Evolutionary conservation across 1,140 invertebrate genomes (phyloP), one percentile per base, ranked within the genome.

Genomic region (Platorchestia sp.): DNA sequence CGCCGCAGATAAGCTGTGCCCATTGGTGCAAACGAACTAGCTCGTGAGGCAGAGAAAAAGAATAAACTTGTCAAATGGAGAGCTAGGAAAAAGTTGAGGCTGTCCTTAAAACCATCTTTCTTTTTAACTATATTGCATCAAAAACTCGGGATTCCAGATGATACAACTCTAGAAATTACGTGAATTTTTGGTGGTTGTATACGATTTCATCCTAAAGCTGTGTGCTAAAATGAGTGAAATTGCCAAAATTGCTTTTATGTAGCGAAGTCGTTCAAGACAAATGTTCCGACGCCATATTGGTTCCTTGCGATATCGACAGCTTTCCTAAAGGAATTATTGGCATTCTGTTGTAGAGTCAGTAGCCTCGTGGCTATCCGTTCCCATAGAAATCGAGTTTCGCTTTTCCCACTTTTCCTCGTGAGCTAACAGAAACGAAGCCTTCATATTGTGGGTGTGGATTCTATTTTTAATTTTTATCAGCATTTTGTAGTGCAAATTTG

Each of bases 321-420:
- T 89, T 41, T 44, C 43, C 41, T 41, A 41, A 42, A 14, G n/a
- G 87, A 86, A 89, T 89, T 89, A 89, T 89, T 41, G 87, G 27
- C 43, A 36, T 89, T 89, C 87, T 44, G 87, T 42, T 14, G 6
- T 44, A 41, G 14, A 89, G 87, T 89, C 10, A 41, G 41, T 44
- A 89, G 87, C 87, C 87, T 42, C 22, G 41, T 44, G 43, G 87
- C 87, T 44, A 89, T 89, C 87, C n/a, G 42, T 89, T 89, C 87
- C 87, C 7, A 89, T 44, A 89, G 27, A 89, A 89, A 89, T 89
- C 87, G 87, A 44, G 41, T 89, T 89, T 89, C 5, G 5, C 27
- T 89, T 44, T 89, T 44, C 1, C 42, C 10, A 43, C 14, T 89
- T 89, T 89, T 89, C 14, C 87, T 36, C n/a, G 5, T 43, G 87